phyloP scores from a whole-genome alignment of 1,140 invertebrate genomes.

The Ectropis grisescens region DNA sequence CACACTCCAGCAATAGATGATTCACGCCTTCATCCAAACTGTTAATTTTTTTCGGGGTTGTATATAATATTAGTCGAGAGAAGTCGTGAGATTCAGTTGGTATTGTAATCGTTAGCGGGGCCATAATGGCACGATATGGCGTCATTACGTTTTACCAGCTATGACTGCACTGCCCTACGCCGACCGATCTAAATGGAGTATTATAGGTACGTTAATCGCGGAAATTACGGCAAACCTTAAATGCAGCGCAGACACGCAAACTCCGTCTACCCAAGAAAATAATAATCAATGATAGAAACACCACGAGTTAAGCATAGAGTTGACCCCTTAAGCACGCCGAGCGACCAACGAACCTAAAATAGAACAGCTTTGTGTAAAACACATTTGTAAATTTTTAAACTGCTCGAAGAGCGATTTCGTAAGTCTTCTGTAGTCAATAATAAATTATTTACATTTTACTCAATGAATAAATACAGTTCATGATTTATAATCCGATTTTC shows the following conservation, averaged over 20 bases:
- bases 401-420: too few species aligned
- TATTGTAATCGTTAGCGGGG: not conserved
- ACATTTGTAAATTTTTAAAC: too few species aligned
- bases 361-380: too few species aligned
- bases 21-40: not conserved
- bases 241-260: constrained; percentile 32
- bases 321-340: too few species aligned
- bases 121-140: not conserved
- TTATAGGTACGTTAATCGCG: constrained; percentile 30
- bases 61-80: not conserved
- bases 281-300: too few species aligned
- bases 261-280: constrained; percentile 16
- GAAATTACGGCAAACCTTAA: constrained; percentile 40
- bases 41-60: not conserved
- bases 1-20: too few species aligned
- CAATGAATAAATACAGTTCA: too few species aligned
- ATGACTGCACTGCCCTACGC: constrained; percentile 14
- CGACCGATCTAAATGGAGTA: constrained; percentile 22
- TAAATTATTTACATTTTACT: too few species aligned
- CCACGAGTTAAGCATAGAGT: too few species aligned
- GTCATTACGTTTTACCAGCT: not conserved
- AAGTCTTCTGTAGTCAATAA: too few species aligned
- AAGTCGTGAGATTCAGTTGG: not conserved
- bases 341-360: too few species aligned
- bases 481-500: too few species aligned